phyloP scores from a whole-genome alignment of 2,797 vertebrate species.

The Gymnoscopelus microlampas region DNA sequence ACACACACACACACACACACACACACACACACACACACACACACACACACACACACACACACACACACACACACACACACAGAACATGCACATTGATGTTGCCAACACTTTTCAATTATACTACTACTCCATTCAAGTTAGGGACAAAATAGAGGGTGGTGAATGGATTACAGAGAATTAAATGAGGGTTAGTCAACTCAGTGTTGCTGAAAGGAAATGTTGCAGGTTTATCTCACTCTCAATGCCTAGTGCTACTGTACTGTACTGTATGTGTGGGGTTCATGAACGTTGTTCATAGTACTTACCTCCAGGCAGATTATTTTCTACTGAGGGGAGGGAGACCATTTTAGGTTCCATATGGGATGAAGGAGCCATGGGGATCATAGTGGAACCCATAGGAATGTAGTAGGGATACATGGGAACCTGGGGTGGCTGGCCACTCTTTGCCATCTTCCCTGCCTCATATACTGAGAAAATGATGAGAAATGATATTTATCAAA shows the following conservation, averaged over 20 bases:
- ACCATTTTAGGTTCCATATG: constrained; percentile 84
- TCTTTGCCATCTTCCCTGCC: constrained; percentile 93
- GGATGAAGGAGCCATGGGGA: constrained; percentile 84
- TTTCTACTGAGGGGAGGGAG: constrained; percentile 81
- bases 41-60: constrained; percentile 8
- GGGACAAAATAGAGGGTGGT: constrained; percentile 25
- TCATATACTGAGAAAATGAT: constrained; percentile 85
- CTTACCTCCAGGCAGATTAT: constrained; percentile 77
- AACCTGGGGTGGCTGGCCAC: constrained; percentile 81
- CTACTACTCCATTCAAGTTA: constrained; percentile 1
- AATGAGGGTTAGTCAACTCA: constrained; percentile 47
- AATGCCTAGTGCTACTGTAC: background rate
- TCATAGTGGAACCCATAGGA: constrained; percentile 85
- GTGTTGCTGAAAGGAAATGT: background rate
- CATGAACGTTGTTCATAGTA: background rate
- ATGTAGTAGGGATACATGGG: constrained; percentile 93
- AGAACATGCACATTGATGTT: background rate
- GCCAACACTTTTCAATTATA: constrained; percentile 7
- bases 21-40: background rate
- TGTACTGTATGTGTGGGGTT: background rate
- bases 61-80: constrained; percentile 1
- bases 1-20: constrained; percentile 34
- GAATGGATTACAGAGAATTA: constrained; percentile 26
- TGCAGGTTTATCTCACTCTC: background rate
- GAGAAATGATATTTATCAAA: too few species aligned